Base-by-base conservation (phyloP, 1,140 invertebrate species). In the Belonocnema kinseyi region DNA sequence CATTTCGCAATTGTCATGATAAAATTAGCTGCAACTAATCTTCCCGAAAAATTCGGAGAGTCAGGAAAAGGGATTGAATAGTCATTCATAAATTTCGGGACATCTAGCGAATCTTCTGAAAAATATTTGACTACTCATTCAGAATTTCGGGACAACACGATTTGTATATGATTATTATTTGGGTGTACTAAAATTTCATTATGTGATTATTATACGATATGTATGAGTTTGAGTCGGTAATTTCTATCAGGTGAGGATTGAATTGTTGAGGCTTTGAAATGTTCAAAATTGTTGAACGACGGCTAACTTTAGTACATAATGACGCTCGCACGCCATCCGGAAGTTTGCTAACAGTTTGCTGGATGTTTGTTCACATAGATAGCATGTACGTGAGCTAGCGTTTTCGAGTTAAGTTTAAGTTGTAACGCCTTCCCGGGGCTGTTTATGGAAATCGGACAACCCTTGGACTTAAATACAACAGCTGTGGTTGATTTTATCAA, bases 251-350 rank as follows among this genome's bases (percentile, higher is more conserved):
- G 61, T 66, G 61, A 40, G 26, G 21, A 66, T 66, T 66, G 61
- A 66, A 26, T 66, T 56, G n/a, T 56, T 12, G 4, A 56, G 21
- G 54, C 26, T 66, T 40, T 66, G 61, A 66, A 66, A 66, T 16
- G 61, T 66, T 40, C 61, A 66, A 66, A 66, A 33, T 66, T 66
- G 26, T 66, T 66, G 61, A 66, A 66, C 33, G 61, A 40, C 40
- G 16, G 14, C 26, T 33, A 66, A 66, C 61, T 46, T 33, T 33
- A 2, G 26, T n/a, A n/a, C 33, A 66, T 66, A 66, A 66, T 66
- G 61, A 66, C 61, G 61, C 61, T 40, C 26, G 33, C 26, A 66
- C 61, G 61, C 33, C 26, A 66, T 66, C 1, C 33, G 40, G 12
- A 66, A 66, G 61, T 66, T 66, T 33, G 26, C 33, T 16, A 66